A percentile compares a stretch with the other conserved stretches of the same genome.
Conservation (phyloP, 1,140 invertebrate species). For the Nymphalis io region DNA sequence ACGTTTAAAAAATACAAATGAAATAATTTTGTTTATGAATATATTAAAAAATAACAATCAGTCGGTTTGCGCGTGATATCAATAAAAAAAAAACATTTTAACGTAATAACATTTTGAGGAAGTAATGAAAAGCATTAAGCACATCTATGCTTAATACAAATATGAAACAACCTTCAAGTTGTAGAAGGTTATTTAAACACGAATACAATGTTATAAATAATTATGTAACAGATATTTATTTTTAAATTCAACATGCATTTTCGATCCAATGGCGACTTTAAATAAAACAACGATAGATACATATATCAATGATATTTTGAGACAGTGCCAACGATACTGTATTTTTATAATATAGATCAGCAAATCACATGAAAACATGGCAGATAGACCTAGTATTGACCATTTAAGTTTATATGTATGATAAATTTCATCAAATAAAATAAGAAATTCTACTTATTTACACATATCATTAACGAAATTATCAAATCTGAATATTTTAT, state of each 20-base stretch:
- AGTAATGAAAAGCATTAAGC: constrained; percentile 10
- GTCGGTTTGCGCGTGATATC: not conserved
- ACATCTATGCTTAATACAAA: not conserved
- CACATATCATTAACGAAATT: not conserved
- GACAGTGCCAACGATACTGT: constrained; percentile 9
- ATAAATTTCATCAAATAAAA: no score
- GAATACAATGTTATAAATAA: constrained; percentile 10
- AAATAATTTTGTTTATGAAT: no score
- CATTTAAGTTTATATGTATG: no score
- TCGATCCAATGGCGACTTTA: constrained; percentile 17
- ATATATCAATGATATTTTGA: constrained; percentile 22
- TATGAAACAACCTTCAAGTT: constrained; percentile 10
- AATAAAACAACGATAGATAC: constrained; percentile 22
- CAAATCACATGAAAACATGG: not conserved
- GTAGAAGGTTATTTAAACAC: constrained; percentile 9
- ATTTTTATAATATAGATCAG: not conserved
- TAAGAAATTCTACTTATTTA: no score
- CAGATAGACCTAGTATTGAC: no score
- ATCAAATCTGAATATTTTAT: not conserved
- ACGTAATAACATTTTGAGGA: constrained; percentile 6
- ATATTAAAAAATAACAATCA: not conserved
- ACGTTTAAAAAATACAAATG: no score
- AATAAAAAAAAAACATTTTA: not conserved
- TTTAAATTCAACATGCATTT: constrained; percentile 16
- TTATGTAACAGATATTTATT: constrained; percentile 23